Evolutionary conservation across 2,888 invertebrate genomes (phyloP), one percentile per base, ranked within the genome.

Genomic region (Eristalis tenax): DNA sequence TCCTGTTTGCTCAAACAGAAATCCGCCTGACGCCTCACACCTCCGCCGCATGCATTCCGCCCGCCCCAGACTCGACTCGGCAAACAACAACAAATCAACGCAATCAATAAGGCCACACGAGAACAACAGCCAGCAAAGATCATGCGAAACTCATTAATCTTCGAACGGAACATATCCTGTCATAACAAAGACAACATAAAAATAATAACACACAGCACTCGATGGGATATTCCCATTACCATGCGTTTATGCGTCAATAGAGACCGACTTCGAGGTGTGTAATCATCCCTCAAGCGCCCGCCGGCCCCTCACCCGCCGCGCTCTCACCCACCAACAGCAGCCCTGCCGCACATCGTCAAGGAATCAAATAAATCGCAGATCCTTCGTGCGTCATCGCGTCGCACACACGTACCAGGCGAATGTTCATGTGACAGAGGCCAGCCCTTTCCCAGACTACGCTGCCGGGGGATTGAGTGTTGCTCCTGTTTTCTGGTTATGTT

Each of bases 131-230:
- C 71, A 69, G 38, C 59, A 59, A 59, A 87, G 75, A 87, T 87
- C 87, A 87, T 83, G 87, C 76, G 83, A 87, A 87, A 87, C 87
- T 87, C 87, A 87, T 87, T 87, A 87, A 87, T 87, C 87, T 80
- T 28, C 71, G 68, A 80, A 80, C 59, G 71, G 75, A 83, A 80
- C 73, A 87, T 83, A 83, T 83, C 83, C 83, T 87, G 87, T 87
- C 87, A 87, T 83, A 87, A 87, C 87, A 87, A 87, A 83, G 83
- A 66, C 82, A 79, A 78, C 85, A 83, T 86, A 73, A 83, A 74
- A 77, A 83, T 80, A 75, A 87, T 79, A 87, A 80, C 83, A 71
- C 83, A 75, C 83, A 73, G 64, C 40, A 59, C 38, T 57, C 65
- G 63, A 40, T 65, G 23, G 73, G 57, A 68, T 64, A 81, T 77